Evolutionary conservation across 2,888 invertebrate species (phyloP).

Genomic region (Pocota personata): DNA sequence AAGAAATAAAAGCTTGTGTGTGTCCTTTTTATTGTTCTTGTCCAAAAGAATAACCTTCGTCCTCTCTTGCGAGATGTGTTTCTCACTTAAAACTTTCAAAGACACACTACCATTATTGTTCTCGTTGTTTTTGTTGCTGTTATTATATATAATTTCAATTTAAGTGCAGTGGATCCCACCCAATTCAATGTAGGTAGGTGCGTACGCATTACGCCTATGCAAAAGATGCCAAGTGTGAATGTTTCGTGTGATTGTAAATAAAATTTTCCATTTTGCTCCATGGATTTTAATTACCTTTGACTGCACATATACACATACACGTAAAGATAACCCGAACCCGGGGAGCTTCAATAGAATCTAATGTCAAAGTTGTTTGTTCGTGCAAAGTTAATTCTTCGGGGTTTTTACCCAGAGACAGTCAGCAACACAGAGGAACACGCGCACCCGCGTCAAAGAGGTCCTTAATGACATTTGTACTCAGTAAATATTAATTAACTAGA

Average conservation of each 20-base stretch:
- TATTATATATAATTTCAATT: constrained; percentile 1
- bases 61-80: not conserved
- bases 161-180: not conserved
- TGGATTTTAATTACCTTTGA: constrained; percentile 19
- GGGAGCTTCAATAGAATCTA: not conserved
- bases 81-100: constrained; percentile 14
- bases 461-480: constrained; percentile 42
- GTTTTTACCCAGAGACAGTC: not conserved
- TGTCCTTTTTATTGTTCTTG: constrained; percentile 28
- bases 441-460: constrained; percentile 16
- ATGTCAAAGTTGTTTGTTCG: not conserved
- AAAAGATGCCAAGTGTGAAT: not conserved
- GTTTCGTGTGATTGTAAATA: not conserved
- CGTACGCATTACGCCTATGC: not conserved
- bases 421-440: not conserved
- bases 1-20: constrained; percentile 17
- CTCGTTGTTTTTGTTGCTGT: not conserved
- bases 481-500: constrained; percentile 53
- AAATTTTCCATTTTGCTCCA: not conserved
- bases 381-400: constrained; percentile 2
- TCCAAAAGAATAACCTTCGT: constrained; percentile 25
- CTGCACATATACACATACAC: not conserved
- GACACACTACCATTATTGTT: not conserved
- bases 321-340: not conserved
- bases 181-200: no score